Conservation (phyloP, 2,113 vertebrate genomes). For the Entomyzon cyanotis region DNA sequence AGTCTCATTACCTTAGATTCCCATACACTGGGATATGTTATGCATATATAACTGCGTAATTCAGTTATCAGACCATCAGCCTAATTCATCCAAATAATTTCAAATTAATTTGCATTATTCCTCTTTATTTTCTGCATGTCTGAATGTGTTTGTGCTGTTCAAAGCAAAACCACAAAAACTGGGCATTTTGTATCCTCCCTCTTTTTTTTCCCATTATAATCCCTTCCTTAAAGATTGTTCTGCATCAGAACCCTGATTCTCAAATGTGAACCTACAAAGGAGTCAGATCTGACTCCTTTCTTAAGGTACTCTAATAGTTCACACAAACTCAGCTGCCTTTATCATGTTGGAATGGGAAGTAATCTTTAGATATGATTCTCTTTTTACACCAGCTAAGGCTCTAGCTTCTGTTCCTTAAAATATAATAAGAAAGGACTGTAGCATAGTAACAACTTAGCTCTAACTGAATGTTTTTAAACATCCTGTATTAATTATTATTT, state of each 20-base stretch:
- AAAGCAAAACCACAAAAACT: neutral
- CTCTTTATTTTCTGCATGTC: neutral
- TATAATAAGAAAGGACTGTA: neutral
- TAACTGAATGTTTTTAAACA: neutral
- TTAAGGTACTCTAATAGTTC: neutral
- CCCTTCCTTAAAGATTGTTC: neutral
- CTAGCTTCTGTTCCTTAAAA: neutral
- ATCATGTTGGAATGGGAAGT: neutral
- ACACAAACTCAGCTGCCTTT: neutral
- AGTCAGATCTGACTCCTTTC: neutral
- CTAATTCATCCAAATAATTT: constrained; percentile 39
- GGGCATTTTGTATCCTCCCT: neutral
- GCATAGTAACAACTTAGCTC: neutral
- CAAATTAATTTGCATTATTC: constrained; percentile 10
- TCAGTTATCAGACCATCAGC: neutral
- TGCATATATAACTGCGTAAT: neutral
- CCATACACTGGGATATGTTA: neutral
- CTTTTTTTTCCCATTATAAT: neutral
- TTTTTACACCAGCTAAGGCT: neutral
- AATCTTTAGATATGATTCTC: neutral
- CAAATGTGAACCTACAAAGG: neutral
- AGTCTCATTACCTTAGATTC: neutral
- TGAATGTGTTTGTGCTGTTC: neutral
- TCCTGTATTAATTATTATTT: neutral
- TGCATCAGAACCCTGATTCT: neutral